phyloP scores from a whole-genome alignment of 2,888 invertebrate species.

The Schizaphis graminum region DNA sequence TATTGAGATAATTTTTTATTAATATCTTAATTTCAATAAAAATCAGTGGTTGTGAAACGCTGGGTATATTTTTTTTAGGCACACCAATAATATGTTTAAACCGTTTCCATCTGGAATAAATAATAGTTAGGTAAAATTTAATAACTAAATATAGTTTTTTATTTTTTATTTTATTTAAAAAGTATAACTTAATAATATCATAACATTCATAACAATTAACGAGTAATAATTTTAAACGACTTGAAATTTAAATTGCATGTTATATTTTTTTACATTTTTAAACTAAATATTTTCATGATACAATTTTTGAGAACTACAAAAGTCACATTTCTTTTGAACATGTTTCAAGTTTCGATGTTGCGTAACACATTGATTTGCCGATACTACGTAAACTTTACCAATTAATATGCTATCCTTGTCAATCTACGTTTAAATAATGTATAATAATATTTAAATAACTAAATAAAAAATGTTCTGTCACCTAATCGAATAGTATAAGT shows the following conservation, averaged over 20 bases:
- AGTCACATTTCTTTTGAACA: not conserved
- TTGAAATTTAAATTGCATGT: not conserved
- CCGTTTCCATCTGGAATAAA: not conserved
- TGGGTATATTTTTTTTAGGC: not conserved
- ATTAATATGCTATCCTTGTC: not conserved
- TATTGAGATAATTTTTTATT: not conserved
- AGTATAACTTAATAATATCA: not conserved
- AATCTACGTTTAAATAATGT: not conserved
- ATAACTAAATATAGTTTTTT: not conserved
- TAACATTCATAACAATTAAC: not conserved
- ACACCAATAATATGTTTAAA: not conserved
- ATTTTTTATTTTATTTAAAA: not conserved
- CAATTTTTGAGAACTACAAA: not conserved
- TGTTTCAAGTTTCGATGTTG: not conserved
- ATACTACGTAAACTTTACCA: not conserved
- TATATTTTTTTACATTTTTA: too few species aligned
- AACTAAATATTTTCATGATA: not conserved
- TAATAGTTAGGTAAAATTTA: not conserved
- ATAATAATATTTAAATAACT: too few species aligned
- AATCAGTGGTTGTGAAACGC: not conserved
- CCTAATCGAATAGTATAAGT: too few species aligned
- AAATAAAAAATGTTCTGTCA: too few species aligned
- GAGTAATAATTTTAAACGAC: not conserved
- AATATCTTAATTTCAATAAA: not conserved
- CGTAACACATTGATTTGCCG: too few species aligned